These are phyloP conservation scores for Strigamia transsilvanica DNA, from an alignment of 2,888 invertebrate species.

Conservation along the genomic window DNA sequence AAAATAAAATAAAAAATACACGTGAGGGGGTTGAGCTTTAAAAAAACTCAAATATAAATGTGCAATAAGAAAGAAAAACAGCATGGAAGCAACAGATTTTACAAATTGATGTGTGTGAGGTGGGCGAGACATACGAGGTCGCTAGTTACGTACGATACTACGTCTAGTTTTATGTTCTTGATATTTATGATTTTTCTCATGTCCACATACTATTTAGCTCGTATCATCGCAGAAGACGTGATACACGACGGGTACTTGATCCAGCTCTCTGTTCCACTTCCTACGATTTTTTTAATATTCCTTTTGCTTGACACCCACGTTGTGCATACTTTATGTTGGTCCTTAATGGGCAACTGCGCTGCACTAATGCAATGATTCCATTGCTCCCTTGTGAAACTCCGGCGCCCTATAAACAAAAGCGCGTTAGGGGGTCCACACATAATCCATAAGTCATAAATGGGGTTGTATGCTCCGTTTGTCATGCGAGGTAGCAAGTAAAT, in stretches of 20 bases:
- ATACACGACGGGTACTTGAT: background rate
- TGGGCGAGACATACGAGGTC: background rate
- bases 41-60: conserved; percentile 11
- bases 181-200: background rate
- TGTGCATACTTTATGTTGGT: conserved; percentile 24
- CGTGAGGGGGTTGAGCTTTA: background rate
- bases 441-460: conserved; percentile 22
- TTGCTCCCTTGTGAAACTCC: conserved; percentile 17
- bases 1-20: background rate
- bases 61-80: background rate
- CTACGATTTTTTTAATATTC: background rate
- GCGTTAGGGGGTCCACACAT: conserved; percentile 35
- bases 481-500: conserved; percentile 35
- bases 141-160: background rate
- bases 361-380: conserved; percentile 38
- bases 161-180: background rate
- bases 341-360: conserved; percentile 35
- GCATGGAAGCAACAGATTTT: background rate
- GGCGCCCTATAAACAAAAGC: conserved; percentile 38
- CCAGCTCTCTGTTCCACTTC: background rate
- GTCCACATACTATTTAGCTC: background rate
- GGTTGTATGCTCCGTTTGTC: conserved; percentile 27
- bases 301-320: background rate
- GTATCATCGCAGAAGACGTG: background rate
- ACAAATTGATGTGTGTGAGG: background rate